phyloP scores from a whole-genome alignment of 92 coral and sea anemone genomes.

The Bergia sp. region DNA sequence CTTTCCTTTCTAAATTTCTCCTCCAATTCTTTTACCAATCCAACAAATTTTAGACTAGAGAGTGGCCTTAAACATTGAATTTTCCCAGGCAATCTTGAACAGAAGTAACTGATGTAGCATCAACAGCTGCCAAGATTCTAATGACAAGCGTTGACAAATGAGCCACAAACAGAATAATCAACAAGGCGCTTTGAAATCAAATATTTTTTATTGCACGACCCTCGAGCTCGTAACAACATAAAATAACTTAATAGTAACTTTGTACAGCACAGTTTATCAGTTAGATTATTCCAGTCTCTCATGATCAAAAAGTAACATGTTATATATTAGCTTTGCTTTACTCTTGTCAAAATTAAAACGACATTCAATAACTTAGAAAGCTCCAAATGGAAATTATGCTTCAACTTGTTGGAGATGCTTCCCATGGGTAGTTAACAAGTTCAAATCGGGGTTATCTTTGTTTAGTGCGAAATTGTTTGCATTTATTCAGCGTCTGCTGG shows the following conservation, averaged over 20 bases:
- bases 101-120: no score
- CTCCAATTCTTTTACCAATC: no score
- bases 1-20: no score
- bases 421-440: not conserved
- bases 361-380: conserved; percentile 19
- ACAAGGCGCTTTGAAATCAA: not conserved
- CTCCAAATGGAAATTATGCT: no score
- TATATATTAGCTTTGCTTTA: conserved; percentile 18
- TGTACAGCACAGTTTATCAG: not conserved
- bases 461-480: not conserved
- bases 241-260: not conserved
- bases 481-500: not conserved
- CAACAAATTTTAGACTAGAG: no score
- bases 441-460: not conserved
- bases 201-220: not conserved
- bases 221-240: not conserved
- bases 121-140: not conserved
- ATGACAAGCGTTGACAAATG: not conserved
- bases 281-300: not conserved
- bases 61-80: no score
- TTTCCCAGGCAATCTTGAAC: no score
- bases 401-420: not conserved
- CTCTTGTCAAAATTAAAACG: not conserved
- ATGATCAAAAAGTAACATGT: not conserved
- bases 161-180: not conserved